Conservation (phyloP, 2,113 vertebrate species). For the Xiphophorus maculatus region DNA sequence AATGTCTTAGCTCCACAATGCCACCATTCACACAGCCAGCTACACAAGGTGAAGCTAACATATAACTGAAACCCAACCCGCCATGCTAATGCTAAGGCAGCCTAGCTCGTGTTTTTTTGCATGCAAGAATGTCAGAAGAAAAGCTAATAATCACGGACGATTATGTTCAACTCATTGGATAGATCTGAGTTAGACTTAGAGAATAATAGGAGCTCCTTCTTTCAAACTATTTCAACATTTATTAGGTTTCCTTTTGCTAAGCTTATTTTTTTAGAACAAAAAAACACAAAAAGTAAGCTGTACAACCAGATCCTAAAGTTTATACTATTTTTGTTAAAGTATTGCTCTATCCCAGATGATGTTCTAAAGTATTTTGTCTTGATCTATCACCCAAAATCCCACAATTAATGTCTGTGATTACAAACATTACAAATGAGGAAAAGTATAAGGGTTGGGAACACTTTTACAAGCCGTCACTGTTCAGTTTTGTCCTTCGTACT, state of each 20-base stretch:
- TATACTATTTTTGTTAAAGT: too few species aligned
- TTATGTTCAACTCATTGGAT: background rate
- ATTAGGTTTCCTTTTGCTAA: background rate
- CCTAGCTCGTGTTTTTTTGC: conserved; percentile 4
- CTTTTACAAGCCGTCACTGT: background rate
- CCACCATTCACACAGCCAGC: conserved; percentile 37
- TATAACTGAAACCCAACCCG: conserved; percentile 44
- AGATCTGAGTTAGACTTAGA: conserved; percentile 21
- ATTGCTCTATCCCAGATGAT: too few species aligned
- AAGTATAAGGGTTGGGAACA: too few species aligned
- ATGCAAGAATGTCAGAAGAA: conserved; percentile 10
- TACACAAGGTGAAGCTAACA: conserved; percentile 10
- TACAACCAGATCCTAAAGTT: background rate
- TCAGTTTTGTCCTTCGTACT: background rate
- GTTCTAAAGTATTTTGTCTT: too few species aligned
- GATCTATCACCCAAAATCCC: too few species aligned
- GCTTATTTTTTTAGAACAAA: background rate
- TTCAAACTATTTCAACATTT: background rate
- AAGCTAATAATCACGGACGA: conserved; percentile 15
- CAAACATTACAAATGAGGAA: too few species aligned
- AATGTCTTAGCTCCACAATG: conserved; percentile 45
- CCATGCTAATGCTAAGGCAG: conserved; percentile 33
- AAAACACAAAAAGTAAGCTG: background rate
- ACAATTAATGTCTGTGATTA: too few species aligned
- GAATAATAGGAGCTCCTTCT: background rate